Conservation (phyloP, 2,797 vertebrate genomes). For the Oceanodroma leucorhoa region DNA sequence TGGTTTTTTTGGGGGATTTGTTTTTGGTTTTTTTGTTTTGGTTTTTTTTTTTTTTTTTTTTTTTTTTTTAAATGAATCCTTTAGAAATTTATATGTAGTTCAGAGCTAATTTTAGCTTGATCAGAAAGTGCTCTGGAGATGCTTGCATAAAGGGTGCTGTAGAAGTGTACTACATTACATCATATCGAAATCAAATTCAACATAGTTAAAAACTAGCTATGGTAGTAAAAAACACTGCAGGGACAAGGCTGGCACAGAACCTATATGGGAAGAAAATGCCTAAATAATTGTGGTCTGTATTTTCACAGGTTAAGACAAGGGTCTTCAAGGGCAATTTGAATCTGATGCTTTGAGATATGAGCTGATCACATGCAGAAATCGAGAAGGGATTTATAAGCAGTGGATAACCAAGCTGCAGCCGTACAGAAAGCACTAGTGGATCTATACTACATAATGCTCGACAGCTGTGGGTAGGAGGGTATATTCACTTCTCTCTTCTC, state of each 20-base stretch:
- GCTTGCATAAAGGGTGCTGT: background rate
- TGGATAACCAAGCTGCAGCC: background rate
- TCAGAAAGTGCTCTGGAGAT: background rate
- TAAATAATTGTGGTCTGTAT: background rate
- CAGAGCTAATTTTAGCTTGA: conserved; percentile 7
- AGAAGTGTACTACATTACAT: background rate
- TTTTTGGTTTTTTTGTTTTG: too few species aligned
- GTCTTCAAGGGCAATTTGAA: background rate
- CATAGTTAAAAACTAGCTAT: background rate
- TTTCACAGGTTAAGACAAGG: background rate
- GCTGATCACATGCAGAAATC: background rate
- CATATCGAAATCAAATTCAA: background rate
- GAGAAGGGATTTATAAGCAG: background rate
- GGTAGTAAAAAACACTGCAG: background rate
- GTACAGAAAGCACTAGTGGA: background rate
- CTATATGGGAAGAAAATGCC: background rate
- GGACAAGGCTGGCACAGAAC: background rate
- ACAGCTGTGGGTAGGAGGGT: background rate
- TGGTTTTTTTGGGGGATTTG: too few species aligned
- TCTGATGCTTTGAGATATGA: background rate
- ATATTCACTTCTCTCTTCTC: background rate
- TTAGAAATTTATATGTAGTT: background rate
- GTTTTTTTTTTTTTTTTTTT: background rate
- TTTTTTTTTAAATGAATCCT: background rate
- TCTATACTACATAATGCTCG: background rate